Evolutionary conservation across 2,888 invertebrate genomes (phyloP), one percentile per base, ranked within the genome.

Genomic region (Melikaiella ostensackeni): DNA sequence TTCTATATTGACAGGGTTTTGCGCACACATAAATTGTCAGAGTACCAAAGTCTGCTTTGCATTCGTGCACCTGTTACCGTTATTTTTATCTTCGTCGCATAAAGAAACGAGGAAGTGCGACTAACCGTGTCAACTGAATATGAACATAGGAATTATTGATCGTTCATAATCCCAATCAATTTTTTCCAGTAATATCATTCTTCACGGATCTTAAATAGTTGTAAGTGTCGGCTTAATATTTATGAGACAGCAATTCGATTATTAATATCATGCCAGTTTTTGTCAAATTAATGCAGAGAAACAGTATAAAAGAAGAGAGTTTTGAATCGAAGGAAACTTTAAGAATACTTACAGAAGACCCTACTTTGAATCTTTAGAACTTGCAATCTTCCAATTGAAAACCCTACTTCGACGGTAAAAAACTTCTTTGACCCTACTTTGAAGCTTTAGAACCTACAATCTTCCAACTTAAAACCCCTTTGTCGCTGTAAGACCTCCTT

Each of bases 61-160:
- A 70, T 70, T 70, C 50, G 50, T n/a, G 70, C 70, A 70, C 70
- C 46, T 70, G 46, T 70, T 70, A 70, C 50, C 70, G 70, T 70
- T 70, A 66, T 66, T 66, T 66, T 42, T 66, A 66, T 66, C 42
- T 27, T 46, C 66, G 66, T 38, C 66, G 46, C 70, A 70, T 27
- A 50, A 70, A 70, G 50, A 70, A 70, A 30, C 46, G 11, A 50
- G 19, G 30, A 50, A 50, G 50, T 70, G 46, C 42, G 21, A 38
- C 38, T 64, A 64, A 64, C 42, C 64, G 63, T 64, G 66, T 42
- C 46, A 70, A 5, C 50, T 70, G 11, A 19, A 46, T 24, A 66
- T 66, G 24, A 66, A 38, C 24, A 64, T 35, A 19, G 35, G 8
- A 64, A 66, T 66, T 46, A 46, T 66, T 46, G 66, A 46, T 66